Conservation (phyloP, 2,797 vertebrate species). For the Pelobates cultripes region DNA sequence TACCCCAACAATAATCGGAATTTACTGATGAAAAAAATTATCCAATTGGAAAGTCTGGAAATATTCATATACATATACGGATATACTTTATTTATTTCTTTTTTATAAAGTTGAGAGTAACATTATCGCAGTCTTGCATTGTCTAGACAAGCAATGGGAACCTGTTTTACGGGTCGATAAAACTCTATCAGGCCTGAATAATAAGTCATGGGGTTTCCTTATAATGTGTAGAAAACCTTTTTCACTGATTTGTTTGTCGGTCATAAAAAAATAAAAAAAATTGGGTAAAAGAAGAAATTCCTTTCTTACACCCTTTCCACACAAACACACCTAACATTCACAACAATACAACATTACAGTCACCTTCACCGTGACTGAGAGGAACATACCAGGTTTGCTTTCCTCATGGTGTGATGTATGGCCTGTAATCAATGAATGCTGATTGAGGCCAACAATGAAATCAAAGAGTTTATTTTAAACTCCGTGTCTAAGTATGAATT, state of each 20-base stretch:
- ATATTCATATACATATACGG: no score
- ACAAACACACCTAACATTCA: slow-evolving; percentile 43
- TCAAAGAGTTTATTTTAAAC: neutral
- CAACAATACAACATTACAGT: slow-evolving; percentile 16
- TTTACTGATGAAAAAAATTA: no score
- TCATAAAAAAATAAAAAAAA: slow-evolving; percentile 12
- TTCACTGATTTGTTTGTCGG: slow-evolving; percentile 30
- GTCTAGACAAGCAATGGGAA: neutral
- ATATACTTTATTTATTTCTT: no score
- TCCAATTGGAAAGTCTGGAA: no score
- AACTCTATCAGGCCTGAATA: neutral
- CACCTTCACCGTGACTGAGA: no score
- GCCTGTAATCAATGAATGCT: no score
- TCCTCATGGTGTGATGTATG: no score
- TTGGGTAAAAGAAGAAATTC: slow-evolving; percentile 18
- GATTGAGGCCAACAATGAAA: neutral
- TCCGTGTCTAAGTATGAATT: no score
- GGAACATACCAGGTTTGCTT: no score
- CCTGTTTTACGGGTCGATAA: neutral
- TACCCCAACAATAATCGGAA: no score
- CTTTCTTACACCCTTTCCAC: slow-evolving; percentile 39
- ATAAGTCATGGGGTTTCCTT: slow-evolving; percentile 16
- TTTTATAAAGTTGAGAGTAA: neutral
- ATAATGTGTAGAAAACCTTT: slow-evolving; percentile 7
- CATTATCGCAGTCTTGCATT: neutral